phyloP scores from a whole-genome alignment of 1,140 invertebrate genomes.

The Nephila pilipes region DNA sequence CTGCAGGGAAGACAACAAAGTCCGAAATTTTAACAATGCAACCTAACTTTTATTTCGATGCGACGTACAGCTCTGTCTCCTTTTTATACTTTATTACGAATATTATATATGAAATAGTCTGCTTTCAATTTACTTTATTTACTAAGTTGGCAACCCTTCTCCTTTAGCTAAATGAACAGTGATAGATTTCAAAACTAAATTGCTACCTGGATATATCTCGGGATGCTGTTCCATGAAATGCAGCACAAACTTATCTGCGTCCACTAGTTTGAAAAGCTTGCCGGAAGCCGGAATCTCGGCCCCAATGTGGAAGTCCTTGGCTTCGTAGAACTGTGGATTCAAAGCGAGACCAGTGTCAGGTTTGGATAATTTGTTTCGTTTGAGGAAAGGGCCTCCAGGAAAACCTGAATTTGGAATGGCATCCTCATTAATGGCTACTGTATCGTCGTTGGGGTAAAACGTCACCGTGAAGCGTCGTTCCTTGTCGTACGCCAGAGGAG shows the following conservation, averaged over 20 bases:
- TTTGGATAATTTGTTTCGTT: constrained; percentile 6
- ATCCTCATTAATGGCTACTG: constrained; percentile 49
- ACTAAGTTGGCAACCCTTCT: too few relatives aligned
- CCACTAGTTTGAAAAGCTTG: constrained; percentile 41
- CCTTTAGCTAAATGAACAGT: too few relatives aligned
- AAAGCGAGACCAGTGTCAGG: too few relatives aligned
- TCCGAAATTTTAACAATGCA: too few relatives aligned
- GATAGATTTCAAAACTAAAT: background rate
- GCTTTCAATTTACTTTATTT: too few relatives aligned
- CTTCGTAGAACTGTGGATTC: constrained; percentile 37
- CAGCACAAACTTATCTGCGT: constrained; percentile 66
- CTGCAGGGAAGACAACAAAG: too few relatives aligned
- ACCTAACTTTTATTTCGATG: too few relatives aligned
- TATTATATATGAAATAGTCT: too few relatives aligned
- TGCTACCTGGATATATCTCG: constrained; percentile 60
- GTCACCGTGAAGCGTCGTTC: constrained; percentile 38
- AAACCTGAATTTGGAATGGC: constrained; percentile 65
- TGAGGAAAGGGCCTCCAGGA: constrained; percentile 53
- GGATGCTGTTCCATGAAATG: constrained; percentile 68
- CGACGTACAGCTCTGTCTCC: too few relatives aligned
- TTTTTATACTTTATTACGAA: too few relatives aligned
- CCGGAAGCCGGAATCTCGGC: constrained; percentile 60
- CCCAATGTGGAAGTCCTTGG: constrained; percentile 54
- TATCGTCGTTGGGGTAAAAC: constrained; percentile 60
- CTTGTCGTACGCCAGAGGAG: constrained; percentile 33